Base-by-base conservation (phyloP, 2,797 vertebrate species). In the Pteropus rufus region DNA sequence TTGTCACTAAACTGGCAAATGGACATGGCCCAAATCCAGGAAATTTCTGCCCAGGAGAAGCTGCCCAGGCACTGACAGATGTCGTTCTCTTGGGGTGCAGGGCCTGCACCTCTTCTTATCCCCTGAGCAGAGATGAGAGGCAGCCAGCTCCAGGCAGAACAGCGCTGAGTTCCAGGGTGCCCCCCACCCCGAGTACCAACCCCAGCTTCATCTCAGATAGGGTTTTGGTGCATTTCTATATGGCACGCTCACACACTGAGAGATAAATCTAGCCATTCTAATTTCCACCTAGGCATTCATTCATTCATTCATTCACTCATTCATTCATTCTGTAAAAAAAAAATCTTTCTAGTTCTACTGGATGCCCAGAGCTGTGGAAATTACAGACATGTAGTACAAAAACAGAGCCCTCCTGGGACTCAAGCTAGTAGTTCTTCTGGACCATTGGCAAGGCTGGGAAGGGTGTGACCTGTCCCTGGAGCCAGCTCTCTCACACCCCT, bases 401-500 rank as follows among this genome's bases (percentile, higher is more conserved):
- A 10, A 46, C 26, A 18, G 56, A 49, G 36, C 11, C 77, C 36
- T 39, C 26, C 10, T 49, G 49, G 49, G 15, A 49, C 15, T 49
- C 77, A 41, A 36, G 15, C 56, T 24, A 58, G 14, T 29, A 52
- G 24, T 29, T 29, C 9, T 24, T 58, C 34, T 19, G 56, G 29
- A 86, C 29, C 0, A 16, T 70, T 16, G 34, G 49, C 10, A 56
- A 56, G 34, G 21, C 0, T 6, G 19, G 2, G 2, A 31, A 34
- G 4, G 67, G 12, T 24, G 29, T 31, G 36, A 4, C 36, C 36
- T 15, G 10, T 41, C 4, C 36, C 52, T 41, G 29, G n/a, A 34
- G 8, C 19, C 0, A 2, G 36, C 29, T 5, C 0, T 52, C 11
- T 31, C 34, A 36, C 26, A 67, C 11, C 36, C 26, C 67, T 44